Percentiles rank a stretch among this genome's conserved stretches.
These are phyloP conservation scores for Tringa solitaria DNA, from an alignment of 2,113 vertebrate genomes.

Conservation along the genomic window DNA sequence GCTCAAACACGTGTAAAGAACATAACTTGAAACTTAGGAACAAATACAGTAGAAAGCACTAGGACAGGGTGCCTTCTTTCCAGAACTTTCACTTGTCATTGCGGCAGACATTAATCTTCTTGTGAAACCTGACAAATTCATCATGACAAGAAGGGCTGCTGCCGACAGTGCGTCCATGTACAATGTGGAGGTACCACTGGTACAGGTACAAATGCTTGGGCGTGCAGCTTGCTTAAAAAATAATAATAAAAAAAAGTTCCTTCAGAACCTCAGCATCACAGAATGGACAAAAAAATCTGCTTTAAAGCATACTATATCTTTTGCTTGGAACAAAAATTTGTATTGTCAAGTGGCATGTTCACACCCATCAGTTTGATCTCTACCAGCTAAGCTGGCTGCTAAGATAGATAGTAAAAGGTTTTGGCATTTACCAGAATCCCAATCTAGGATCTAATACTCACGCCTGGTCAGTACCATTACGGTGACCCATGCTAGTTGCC, in stretches of 20 bases:
- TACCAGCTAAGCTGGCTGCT: not conserved
- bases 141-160: not conserved
- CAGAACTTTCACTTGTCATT: not conserved
- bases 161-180: not conserved
- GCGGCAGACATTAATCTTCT: not conserved
- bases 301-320: not conserved
- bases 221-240: not conserved
- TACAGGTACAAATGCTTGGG: not conserved
- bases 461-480: not conserved
- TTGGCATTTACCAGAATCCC: not conserved
- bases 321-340: not conserved
- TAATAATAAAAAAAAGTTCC: not conserved
- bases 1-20: not conserved
- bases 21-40: not conserved
- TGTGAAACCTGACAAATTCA: not conserved
- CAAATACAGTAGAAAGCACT: not conserved
- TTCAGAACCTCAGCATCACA: not conserved
- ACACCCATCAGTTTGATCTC: not conserved
- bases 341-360: not conserved
- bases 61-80: not conserved
- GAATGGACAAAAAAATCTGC: not conserved
- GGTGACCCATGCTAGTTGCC: not conserved
- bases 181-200: not conserved
- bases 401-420: not conserved
- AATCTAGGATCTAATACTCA: not conserved